Base-by-base conservation (phyloP, 1,140 invertebrate genomes). In the Neodiprion virginianus region DNA sequence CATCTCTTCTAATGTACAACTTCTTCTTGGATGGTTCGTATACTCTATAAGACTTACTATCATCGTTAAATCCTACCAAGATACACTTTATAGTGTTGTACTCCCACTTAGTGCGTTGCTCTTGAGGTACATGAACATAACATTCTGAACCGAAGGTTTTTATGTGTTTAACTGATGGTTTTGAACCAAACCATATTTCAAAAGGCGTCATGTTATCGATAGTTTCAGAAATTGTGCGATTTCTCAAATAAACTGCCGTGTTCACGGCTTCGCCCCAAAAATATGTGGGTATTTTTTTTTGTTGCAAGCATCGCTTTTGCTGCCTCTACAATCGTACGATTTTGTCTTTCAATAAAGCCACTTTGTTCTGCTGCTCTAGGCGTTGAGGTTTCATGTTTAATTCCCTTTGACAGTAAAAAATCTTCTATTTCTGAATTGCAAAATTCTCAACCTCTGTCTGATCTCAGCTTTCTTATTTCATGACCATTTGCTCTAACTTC, bases 211-310 rank as follows among this genome's bases (percentile, higher is more conserved):
- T 75, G 14, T 28, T 49, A 48, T 53, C 48, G 23, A 69, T n/a
- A 14, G 21, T n/a, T 7, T 73, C 66, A 47, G 71, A 12, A 7
- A 68, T 67, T 7, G 75, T 75, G 8, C 76, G 47, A 61, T 82
- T 82, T 66, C 66, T 49, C 12, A 85, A 71, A 69, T 86, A 81
- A 8, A 77, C 78, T 1, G 84, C 84, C 7, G 85, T 89, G 53
- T 78, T 75, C 0, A 87, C 77, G 10, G 88, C 87, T 80, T 90
- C 87, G 5, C 80, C 85, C 89, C 87, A 90, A 69, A 88, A 83
- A 0, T 47, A 73, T 11, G 10, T 9, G 9, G 50, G 50, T 14
- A 53, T 11, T 11, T 14, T 53, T 53, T 14, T 9, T 14, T 53
- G 10, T 11, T 53, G 50, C 9, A 17, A 53, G 50, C 50, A 53